These are phyloP conservation scores for Cephalopachus bancanus DNA, from an alignment of 2,797 vertebrate genomes.

Conservation along the genomic window DNA sequence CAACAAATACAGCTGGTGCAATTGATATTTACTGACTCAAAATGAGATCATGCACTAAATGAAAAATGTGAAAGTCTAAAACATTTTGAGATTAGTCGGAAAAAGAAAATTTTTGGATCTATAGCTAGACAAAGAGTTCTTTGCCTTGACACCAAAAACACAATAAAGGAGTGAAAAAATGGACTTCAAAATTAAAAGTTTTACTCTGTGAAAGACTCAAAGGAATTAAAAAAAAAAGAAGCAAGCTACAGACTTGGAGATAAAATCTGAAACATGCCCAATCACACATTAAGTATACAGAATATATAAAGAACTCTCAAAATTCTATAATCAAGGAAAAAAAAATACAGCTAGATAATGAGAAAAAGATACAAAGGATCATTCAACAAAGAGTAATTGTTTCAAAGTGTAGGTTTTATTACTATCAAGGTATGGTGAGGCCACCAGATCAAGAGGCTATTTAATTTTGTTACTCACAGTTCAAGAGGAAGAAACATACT, in stretches of 20 bases:
- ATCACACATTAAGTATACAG: neutral
- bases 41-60: neutral
- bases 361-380: neutral
- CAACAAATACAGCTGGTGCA: neutral
- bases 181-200: neutral
- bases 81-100: neutral
- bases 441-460: neutral
- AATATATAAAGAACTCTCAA: neutral
- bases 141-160: neutral
- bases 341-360: neutral
- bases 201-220: neutral
- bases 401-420: neutral
- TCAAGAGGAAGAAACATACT: neutral
- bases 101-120: neutral
- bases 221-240: neutral
- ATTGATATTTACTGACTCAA: neutral
- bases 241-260: neutral
- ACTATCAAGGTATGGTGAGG: neutral
- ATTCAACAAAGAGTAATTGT: neutral
- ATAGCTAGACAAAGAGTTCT: neutral
- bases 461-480: neutral
- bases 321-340: neutral
- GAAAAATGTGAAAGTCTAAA: neutral
- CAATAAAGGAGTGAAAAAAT: neutral
- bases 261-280: neutral